Percentiles rank a stretch among this genome's conserved stretches.
phyloP scores from a whole-genome alignment of 2,888 invertebrate species.

The Heliconius cydno region DNA sequence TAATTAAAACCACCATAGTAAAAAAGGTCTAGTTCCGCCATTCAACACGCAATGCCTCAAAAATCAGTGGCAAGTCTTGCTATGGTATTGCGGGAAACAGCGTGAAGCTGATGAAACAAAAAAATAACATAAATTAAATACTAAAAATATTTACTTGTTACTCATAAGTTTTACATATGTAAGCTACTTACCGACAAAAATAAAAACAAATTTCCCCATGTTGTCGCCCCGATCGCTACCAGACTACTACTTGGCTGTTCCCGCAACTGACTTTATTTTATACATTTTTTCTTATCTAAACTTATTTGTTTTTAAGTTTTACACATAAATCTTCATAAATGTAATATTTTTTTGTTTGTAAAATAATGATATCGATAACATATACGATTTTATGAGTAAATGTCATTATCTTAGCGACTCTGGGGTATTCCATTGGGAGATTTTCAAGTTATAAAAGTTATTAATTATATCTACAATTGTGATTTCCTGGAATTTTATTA shows the following conservation, averaged over 20 bases:
- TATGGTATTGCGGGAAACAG: too few species aligned
- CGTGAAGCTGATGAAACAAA: too few species aligned
- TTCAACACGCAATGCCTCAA: too few species aligned
- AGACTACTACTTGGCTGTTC: not conserved
- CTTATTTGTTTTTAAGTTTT: constrained; percentile 8
- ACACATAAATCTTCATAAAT: constrained; percentile 17
- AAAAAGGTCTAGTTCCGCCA: too few species aligned
- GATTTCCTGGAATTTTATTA: not conserved
- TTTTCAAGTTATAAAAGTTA: not conserved
- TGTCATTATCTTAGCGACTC: not conserved
- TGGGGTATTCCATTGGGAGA: not conserved
- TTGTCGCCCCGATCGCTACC: constrained; percentile 10
- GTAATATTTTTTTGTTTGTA: not conserved
- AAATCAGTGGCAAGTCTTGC: too few species aligned
- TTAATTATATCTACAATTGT: not conserved
- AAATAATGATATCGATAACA: not conserved
- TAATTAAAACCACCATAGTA: too few species aligned
- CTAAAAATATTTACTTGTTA: too few species aligned
- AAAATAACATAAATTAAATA: too few species aligned
- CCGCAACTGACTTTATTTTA: not conserved
- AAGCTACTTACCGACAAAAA: constrained; percentile 26
- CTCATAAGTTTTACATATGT: not conserved
- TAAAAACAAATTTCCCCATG: constrained; percentile 19
- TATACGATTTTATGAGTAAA: not conserved
- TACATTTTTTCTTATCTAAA: constrained; percentile 13